These are phyloP conservation scores for Petrolisthes manimaculis DNA, from an alignment of 2,888 invertebrate genomes.

Conservation along the genomic window DNA sequence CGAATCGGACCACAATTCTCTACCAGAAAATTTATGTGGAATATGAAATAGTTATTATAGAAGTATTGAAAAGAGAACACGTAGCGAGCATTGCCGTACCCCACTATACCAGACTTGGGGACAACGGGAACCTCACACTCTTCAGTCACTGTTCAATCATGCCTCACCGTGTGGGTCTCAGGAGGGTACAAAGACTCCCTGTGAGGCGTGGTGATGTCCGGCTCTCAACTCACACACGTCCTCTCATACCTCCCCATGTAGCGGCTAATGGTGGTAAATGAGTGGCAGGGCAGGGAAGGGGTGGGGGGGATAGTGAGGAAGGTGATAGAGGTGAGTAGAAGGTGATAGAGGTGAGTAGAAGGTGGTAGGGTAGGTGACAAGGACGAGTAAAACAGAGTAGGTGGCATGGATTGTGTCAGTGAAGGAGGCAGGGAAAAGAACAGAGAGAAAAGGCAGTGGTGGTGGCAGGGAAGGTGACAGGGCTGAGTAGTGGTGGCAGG, in stretches of 20 bases:
- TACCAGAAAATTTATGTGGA: too few relatives aligned
- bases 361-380: too few relatives aligned
- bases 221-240: background rate
- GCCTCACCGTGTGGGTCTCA: conserved; percentile 28
- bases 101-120: background rate
- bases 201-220: conserved; percentile 8
- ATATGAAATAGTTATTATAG: too few relatives aligned
- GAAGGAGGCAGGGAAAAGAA: too few relatives aligned
- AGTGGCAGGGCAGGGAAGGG: background rate
- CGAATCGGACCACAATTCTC: too few relatives aligned
- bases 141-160: conserved; percentile 1
- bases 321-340: background rate
- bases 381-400: too few relatives aligned
- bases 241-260: background rate
- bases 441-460: background rate
- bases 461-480: background rate
- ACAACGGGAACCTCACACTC: background rate
- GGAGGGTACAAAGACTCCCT: conserved; percentile 34
- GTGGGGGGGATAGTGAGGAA: background rate
- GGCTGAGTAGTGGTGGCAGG: background rate
- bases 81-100: background rate
- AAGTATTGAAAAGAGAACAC: background rate
- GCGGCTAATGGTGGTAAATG: background rate
- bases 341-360: background rate
- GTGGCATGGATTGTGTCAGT: too few relatives aligned